Evolutionary conservation across 2,797 vertebrate genomes (phyloP).

Genomic region (Poecilia gillii): DNA sequence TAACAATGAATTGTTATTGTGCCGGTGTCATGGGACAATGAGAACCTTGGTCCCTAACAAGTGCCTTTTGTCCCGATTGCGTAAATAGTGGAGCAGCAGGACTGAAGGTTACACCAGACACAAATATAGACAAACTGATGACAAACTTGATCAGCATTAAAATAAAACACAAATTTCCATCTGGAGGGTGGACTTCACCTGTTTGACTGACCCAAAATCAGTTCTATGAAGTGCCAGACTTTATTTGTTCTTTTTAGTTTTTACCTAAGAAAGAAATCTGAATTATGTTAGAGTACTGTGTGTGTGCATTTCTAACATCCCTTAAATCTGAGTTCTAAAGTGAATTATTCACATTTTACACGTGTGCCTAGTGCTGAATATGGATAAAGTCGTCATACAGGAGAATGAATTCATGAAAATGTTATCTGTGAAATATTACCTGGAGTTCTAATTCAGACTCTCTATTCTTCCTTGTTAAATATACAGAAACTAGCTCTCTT

Average conservation of each 20-base stretch:
- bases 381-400: neutral
- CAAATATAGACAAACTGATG: neutral
- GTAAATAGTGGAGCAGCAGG: constrained; percentile 8
- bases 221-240: neutral
- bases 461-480: constrained; percentile 15
- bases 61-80: constrained; percentile 22
- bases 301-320: neutral
- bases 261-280: neutral
- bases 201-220: neutral
- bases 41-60: constrained; percentile 7
- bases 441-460: constrained; percentile 1
- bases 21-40: neutral
- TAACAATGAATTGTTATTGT: constrained; percentile 29
- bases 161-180: neutral
- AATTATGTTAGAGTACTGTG: neutral
- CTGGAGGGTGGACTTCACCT: neutral
- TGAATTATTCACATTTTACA: neutral
- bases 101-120: neutral
- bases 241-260: neutral
- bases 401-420: neutral
- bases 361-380: neutral
- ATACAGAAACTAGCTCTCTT: neutral
- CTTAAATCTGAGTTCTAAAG: neutral
- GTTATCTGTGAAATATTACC: neutral
- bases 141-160: neutral